Evolutionary conservation across 1,140 invertebrate genomes (phyloP), one percentile per base, ranked within the genome.

Genomic region (Pseudobourletiella spinata): DNA sequence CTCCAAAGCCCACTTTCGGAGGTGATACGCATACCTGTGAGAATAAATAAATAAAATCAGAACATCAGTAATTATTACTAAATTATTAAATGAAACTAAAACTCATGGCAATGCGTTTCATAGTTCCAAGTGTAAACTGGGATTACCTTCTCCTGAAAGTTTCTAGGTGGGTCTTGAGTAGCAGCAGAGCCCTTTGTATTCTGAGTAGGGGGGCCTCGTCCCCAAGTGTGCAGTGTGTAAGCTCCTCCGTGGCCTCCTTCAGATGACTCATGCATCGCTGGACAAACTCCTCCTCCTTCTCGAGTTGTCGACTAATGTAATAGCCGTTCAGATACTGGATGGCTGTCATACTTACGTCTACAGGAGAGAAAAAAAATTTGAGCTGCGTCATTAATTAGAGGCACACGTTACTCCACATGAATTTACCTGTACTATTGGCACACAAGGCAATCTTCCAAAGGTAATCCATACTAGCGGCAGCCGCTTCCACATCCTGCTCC

Each of bases 321-420:
- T 90, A 93, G 69, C 85, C 86, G 73, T 95, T 95, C 30, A 95
- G 78, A 72, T 92, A 92, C 72, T 95, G 89, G 61, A 95, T 95
- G 1, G 92, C 91, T 3, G 90, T 86, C 83, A 94, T 86, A 63
- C 89, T 94, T 0, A 95, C 92, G 74, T 95, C 91, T 79, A 70
- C 18, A 65, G 75, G n/a, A 6, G 8, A 14, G 22, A 35, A 8
- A 42, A 57, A 57, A 57, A 35, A 15, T 57, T n/a, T 3, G 26
- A 16, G 14, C 20, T 54, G 8, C 28, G 24, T 42, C 39, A 35
- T 15, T 11, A 50, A 50, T 15, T 15, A 25, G 30, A 6, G 39
- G 4, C 4, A 18, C 11, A 14, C 28, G 29, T 22, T 29, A 25
- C 11, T 14, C 29, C 28, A 25, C 4, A 6, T n/a, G 29, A 25